Base-by-base conservation (phyloP, 2,888 invertebrate genomes). In the Hydriomena furcata region DNA sequence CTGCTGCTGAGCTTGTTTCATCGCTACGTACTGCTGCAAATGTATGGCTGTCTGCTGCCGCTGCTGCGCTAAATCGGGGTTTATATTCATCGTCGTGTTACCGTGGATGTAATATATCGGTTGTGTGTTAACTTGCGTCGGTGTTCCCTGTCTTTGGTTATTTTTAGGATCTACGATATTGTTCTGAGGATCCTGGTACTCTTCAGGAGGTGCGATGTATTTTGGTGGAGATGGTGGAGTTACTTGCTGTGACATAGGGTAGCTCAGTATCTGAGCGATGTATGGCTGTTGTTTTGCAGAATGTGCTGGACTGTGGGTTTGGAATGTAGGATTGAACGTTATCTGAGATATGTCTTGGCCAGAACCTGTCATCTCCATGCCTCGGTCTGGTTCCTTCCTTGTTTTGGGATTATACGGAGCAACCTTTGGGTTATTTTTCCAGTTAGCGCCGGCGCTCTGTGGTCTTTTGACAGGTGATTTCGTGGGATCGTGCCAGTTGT, bases 1-100 rank as follows among this genome's bases (percentile, higher is more conserved):
- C 52, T 90, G 89, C 52, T 91, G 91, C 58, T 91, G 91, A 0
- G 91, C 91, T 69, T 91, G 91, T 53, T 91, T 91, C 91, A 91
- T 91, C 0, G 91, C 91, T 0, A 91, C 91, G 57, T 91, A 91
- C 48, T 91, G 91, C 64, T 91, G 91, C 41, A 91, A 65, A 36
- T 91, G 90, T 42, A 91, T 73, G 0, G 87, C 90, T 0, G 91
- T 91, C 62, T 91, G 91, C 51, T 91, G 91, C 34, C 91, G 72
- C 42, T 91, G 91, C 53, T 90, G 90, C 0, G 73, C 81, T 10
- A 89, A 53, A 28, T 90, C 89, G 45, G 80, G 83, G 2, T 81
- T 71, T 12, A 82, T 71, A 7, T 71, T 65, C 3, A 76, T 58
- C 1, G 82, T 69, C 0, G 82, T 57, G 53, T 82, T 89, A 1